Conservation (phyloP, 2,797 vertebrate species). For the Aulostomus chinensis region DNA sequence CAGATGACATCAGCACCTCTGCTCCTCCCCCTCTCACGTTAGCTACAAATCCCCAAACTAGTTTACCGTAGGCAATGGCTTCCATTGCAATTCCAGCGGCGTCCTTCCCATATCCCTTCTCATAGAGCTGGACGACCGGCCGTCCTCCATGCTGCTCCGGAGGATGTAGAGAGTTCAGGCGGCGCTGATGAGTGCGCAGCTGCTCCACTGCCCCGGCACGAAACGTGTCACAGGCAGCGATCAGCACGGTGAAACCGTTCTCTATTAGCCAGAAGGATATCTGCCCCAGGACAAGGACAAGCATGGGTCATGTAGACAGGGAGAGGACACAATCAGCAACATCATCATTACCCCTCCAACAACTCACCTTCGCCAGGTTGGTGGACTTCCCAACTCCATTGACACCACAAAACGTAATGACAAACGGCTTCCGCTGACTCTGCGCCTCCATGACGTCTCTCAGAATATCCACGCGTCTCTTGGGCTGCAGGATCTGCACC, state of each 20-base stretch:
- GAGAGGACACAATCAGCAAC: too few relatives aligned
- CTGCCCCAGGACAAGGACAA: slow-evolving; percentile 62
- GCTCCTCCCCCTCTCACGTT: too few relatives aligned
- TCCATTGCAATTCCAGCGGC: slow-evolving; percentile 98
- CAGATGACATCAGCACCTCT: neutral
- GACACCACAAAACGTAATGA: slow-evolving; percentile 96
- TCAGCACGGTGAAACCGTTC: slow-evolving; percentile 95
- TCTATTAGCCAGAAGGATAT: slow-evolving; percentile 98
- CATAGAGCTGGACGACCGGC: slow-evolving; percentile 92
- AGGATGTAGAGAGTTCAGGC: slow-evolving; percentile 91
- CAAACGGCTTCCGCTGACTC: slow-evolving; percentile 87
- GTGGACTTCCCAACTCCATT: slow-evolving; percentile 98
- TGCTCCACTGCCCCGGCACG: slow-evolving; percentile 97
- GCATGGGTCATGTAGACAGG: neutral
- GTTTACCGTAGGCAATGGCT: slow-evolving; percentile 91
- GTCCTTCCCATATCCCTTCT: slow-evolving; percentile 98
- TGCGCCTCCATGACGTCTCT: slow-evolving; percentile 95
- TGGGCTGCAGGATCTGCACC: slow-evolving; percentile 97
- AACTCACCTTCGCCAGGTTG: slow-evolving; percentile 92
- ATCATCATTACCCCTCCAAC: neutral
- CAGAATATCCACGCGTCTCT: slow-evolving; percentile 92
- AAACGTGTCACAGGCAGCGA: slow-evolving; percentile 96
- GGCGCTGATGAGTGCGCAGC: slow-evolving; percentile 94
- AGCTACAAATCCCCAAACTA: too few relatives aligned
- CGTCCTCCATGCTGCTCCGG: slow-evolving; percentile 86